Evolutionary conservation across 1,140 invertebrate genomes (phyloP), one percentile per base, ranked within the genome.

Genomic region (Lepidotrigona ventralis): DNA sequence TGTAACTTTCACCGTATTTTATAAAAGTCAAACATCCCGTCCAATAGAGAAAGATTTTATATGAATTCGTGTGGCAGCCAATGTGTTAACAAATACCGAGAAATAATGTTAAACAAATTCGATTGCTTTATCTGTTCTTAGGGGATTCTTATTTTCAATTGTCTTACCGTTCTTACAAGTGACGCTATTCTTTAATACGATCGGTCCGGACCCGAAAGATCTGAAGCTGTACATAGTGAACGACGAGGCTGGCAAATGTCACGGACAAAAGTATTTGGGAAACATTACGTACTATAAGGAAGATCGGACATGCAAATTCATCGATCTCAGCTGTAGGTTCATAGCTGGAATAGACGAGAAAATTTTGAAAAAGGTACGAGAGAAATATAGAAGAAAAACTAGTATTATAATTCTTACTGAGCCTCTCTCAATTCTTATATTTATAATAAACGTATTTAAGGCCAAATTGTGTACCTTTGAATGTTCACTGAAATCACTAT

Each of bases 101-200:
- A 9, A n/a, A 0, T 3, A 26, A 19, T 29, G 19, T 46, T 39
- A 19, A 46, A 11, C 54, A 69, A 39, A 17, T 33, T 33, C 4
- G 2, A 19, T 26, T 17, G 17, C 63, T 33, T 66, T 66, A 1
- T n/a, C 21, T 5, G 3, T 69, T 19, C 94, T 95, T 92, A 98
- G 97, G 5, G 96, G 97, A 12, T 93, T 98, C 17, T 90, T 97
- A 78, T 99, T 98, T 91, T 96, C 98, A 76, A 94, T 98, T 46
- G 85, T 98, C 51, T 96, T 99, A 85, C 98, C 98, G 2, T 94
- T 98, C 6, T 91, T 98, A 15, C 96, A 98, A 95, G 94, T 97
- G n/a, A 93, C 96, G 11, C 93, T 97, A 1, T 98, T 98, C 92
- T 97, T 98, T 93, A 86, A 96, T 54, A 96, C 97, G 21, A 96